phyloP scores from a whole-genome alignment of 2,797 vertebrate species.

The Diplodus sargus region DNA sequence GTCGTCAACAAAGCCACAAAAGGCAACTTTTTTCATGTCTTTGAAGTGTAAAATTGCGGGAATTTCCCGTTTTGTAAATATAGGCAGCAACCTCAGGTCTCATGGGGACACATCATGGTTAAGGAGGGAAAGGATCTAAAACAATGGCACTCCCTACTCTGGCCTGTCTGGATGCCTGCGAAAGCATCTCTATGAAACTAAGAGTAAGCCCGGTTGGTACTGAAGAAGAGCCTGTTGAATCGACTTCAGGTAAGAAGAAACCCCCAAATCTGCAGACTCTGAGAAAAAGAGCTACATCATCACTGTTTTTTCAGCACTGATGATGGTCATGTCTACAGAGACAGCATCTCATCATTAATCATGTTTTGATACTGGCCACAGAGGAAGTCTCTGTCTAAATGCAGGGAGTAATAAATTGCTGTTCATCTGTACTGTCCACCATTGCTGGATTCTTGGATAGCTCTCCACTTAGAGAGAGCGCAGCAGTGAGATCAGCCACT shows the following conservation, averaged over 20 bases:
- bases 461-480: background rate
- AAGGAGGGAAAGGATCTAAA: background rate
- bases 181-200: background rate
- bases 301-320: background rate
- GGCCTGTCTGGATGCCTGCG: background rate
- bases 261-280: background rate
- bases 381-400: background rate
- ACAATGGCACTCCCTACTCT: background rate
- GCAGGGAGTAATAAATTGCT: background rate
- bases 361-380: background rate
- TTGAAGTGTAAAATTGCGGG: background rate
- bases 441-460: background rate
- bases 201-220: background rate
- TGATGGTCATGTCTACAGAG: background rate
- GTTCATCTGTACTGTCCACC: too few relatives aligned
- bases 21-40: background rate
- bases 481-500: background rate
- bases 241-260: background rate
- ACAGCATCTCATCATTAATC: background rate
- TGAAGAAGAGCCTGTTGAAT: background rate
- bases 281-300: background rate
- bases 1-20: conserved; percentile 1
- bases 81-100: background rate
- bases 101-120: background rate
- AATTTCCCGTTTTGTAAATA: background rate